These are phyloP conservation scores for Anthoptus insignis DNA, from an alignment of 2,888 invertebrate genomes.

Conservation along the genomic window DNA sequence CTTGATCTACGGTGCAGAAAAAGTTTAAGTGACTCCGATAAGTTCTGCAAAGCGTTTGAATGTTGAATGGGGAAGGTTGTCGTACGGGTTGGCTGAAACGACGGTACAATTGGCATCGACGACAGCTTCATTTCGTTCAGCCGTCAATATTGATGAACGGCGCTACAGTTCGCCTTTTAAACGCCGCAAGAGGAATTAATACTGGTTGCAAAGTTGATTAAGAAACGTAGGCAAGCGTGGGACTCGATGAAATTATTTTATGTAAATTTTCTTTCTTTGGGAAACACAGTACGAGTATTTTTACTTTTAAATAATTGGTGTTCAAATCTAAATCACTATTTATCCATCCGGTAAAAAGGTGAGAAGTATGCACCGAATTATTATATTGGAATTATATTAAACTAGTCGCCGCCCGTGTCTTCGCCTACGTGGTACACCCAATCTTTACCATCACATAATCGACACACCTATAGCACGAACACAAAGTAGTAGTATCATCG, in stretches of 20 bases:
- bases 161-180: constrained; percentile 66
- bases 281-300: too few relatives aligned
- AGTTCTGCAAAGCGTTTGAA: constrained; percentile 68
- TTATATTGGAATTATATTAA: too few relatives aligned
- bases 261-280: too few relatives aligned
- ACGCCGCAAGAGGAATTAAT: constrained; percentile 68
- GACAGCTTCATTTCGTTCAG: constrained; percentile 85
- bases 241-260: constrained; percentile 58
- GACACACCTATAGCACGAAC: too few relatives aligned
- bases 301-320: too few relatives aligned
- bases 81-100: constrained; percentile 78
- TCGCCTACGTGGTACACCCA: too few relatives aligned
- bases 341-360: too few relatives aligned
- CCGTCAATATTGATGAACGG: constrained; percentile 80
- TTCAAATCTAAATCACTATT: too few relatives aligned
- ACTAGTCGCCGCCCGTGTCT: too few relatives aligned
- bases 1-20: constrained; percentile 52
- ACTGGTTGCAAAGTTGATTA: constrained; percentile 72
- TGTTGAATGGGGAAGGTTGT: constrained; percentile 81
- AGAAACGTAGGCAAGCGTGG: constrained; percentile 68
- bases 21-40: constrained; percentile 53
- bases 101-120: constrained; percentile 83
- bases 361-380: too few relatives aligned
- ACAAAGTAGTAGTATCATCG: too few relatives aligned
- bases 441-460: too few relatives aligned